Percentiles rank a stretch among this genome's conserved stretches.
Conservation (phyloP, 2,113 vertebrate genomes). For the Fulica atra region DNA sequence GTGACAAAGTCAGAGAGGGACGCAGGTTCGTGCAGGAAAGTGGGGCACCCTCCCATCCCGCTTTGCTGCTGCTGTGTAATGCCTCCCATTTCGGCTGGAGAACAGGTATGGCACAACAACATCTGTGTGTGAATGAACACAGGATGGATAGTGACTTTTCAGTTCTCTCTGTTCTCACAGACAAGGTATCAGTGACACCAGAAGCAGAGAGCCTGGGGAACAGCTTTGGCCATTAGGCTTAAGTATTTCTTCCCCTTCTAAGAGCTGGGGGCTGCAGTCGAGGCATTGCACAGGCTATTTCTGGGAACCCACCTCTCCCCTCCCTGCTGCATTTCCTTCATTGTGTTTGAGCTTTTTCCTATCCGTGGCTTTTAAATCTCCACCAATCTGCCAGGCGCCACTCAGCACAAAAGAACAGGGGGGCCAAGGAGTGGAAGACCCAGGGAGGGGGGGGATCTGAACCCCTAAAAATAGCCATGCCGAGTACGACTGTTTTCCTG, state of each 20-base stretch:
- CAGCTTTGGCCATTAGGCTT: background rate
- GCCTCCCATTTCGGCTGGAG: background rate
- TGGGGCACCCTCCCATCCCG: background rate
- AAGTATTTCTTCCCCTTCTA: background rate
- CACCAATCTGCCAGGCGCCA: slow-evolving; percentile 74
- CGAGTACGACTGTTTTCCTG: slow-evolving; percentile 74
- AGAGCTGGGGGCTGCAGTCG: accelerated
- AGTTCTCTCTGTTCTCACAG: background rate
- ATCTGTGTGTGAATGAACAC: background rate
- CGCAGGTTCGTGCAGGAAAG: background rate
- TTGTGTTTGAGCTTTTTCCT: slow-evolving; percentile 73
- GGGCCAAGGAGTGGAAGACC: slow-evolving; percentile 17
- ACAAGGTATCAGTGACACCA: background rate
- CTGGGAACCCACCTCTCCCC: slow-evolving; percentile 51
- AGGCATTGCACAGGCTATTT: slow-evolving; percentile 30
- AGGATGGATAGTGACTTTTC: background rate
- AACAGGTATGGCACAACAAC: background rate
- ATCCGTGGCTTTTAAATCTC: slow-evolving; percentile 70
- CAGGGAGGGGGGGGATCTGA: slow-evolving; percentile 43
- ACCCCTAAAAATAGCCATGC: slow-evolving; percentile 77
- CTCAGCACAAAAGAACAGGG: slow-evolving; percentile 63
- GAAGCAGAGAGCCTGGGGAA: background rate
- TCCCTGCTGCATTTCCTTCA: slow-evolving; percentile 51
- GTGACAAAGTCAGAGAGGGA: background rate
- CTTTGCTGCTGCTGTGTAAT: background rate